Evolutionary conservation across 2,888 invertebrate genomes (phyloP).

Genomic region (Eulithis prunata): DNA sequence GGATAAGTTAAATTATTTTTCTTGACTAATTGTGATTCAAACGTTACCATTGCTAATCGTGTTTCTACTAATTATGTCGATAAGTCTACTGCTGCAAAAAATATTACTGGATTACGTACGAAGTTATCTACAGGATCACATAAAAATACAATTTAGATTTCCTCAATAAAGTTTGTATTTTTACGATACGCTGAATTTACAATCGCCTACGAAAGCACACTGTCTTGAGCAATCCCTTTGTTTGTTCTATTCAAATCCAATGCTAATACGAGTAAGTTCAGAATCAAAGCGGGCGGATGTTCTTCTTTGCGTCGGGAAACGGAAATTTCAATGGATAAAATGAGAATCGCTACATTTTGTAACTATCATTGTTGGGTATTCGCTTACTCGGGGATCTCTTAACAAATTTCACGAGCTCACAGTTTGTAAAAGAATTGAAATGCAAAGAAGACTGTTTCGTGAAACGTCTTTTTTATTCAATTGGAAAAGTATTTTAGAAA

Average conservation of each 20-base stretch:
- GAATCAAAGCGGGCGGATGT: conserved; percentile 80
- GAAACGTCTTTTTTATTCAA: conserved; percentile 22
- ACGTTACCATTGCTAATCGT: too few species aligned
- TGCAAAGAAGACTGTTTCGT: conserved; percentile 24
- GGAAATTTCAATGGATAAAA: conserved; percentile 71
- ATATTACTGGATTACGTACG: neutral
- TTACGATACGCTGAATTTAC: conserved; percentile 81
- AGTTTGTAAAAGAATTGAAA: conserved; percentile 28
- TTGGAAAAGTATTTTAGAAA: conserved; percentile 23
- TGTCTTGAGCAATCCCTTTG: conserved; percentile 82
- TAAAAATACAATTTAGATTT: conserved; percentile 23
- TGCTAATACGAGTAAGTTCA: conserved; percentile 79
- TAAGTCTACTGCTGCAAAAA: too few species aligned
- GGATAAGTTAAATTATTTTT: too few species aligned
- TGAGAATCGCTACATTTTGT: conserved; percentile 61
- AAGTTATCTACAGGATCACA: conserved; percentile 47
- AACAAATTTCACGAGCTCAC: conserved; percentile 32
- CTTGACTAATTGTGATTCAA: too few species aligned
- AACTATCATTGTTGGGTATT: conserved; percentile 44
- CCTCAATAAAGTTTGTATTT: conserved; percentile 53
- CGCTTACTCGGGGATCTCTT: conserved; percentile 38
- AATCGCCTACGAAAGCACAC: conserved; percentile 82
- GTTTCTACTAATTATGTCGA: neutral
- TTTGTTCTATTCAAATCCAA: conserved; percentile 84
- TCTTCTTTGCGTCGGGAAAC: conserved; percentile 72